phyloP scores from a whole-genome alignment of 2,888 invertebrate species.

The Junonia oenone region DNA sequence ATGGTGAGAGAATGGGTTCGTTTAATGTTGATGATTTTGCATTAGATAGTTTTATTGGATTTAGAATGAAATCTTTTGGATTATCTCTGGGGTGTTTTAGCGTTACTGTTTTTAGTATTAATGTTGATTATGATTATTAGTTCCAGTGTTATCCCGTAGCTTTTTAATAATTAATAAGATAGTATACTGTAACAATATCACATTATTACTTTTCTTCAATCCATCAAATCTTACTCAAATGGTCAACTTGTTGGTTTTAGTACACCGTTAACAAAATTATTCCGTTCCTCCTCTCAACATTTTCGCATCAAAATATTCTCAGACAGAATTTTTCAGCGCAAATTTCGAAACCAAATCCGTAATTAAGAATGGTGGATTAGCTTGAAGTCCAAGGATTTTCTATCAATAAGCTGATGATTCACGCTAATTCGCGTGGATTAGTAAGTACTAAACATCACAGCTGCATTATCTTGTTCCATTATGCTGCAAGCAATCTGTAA shows the following conservation, averaged over 20 bases:
- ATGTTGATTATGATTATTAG: too few species aligned
- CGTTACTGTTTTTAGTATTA: too few species aligned
- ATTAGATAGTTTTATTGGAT: not conserved
- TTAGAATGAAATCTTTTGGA: not conserved
- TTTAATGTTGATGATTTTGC: not conserved
- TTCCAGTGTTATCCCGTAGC: too few species aligned
- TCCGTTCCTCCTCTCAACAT: not conserved
- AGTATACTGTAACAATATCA: too few species aligned
- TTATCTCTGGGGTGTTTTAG: too few species aligned
- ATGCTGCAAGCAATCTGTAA: conserved; percentile 28
- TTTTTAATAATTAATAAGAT: not conserved
- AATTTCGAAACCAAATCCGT: not conserved
- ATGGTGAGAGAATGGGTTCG: not conserved
- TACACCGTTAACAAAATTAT: too few species aligned
- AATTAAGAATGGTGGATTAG: not conserved
- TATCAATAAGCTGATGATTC: conserved; percentile 12
- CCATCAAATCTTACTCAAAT: too few species aligned
- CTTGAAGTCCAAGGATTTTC: not conserved
- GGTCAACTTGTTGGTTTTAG: too few species aligned
- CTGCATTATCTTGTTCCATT: conserved; percentile 24
- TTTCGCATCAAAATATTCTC: not conserved
- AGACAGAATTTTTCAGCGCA: not conserved
- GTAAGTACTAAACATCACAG: conserved; percentile 14
- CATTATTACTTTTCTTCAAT: too few species aligned
- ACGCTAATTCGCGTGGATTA: conserved; percentile 9